A percentile compares a stretch with the other conserved stretches of the same genome.
These are phyloP conservation scores for Nycteola revayana DNA, from an alignment of 2,888 invertebrate genomes.

Conservation along the genomic window DNA sequence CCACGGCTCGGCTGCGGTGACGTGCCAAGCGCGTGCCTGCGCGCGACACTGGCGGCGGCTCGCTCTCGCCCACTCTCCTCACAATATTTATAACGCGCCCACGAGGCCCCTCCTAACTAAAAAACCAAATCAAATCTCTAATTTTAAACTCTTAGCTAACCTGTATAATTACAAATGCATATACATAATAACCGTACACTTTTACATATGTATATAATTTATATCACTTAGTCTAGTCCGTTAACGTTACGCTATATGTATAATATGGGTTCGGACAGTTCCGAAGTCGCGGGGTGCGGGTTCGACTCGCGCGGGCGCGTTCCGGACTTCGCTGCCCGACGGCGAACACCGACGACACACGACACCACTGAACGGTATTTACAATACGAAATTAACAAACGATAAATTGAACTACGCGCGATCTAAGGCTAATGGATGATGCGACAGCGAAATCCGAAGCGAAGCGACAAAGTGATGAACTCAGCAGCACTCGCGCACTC, in stretches of 20 bases:
- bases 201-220: constrained; percentile 71
- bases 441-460: constrained; percentile 49
- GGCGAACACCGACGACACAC: constrained; percentile 37
- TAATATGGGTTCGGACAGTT: constrained; percentile 27
- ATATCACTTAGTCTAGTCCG: constrained; percentile 40
- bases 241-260: constrained; percentile 37
- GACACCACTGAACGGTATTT: constrained; percentile 40
- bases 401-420: constrained; percentile 51
- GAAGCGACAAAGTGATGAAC: constrained; percentile 40
- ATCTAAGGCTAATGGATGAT: constrained; percentile 40
- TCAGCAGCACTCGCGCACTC: constrained; percentile 16
- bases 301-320: constrained; percentile 21
- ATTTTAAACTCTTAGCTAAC: constrained; percentile 64
- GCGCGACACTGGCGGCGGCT: constrained; percentile 14
- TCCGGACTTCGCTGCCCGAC: constrained; percentile 40
- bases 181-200: constrained; percentile 73
- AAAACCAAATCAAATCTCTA: constrained; percentile 70
- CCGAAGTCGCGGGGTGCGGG: constrained; percentile 29
- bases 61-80: constrained; percentile 12
- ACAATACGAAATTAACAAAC: constrained; percentile 37
- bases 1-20: constrained; percentile 23
- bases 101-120: constrained; percentile 48
- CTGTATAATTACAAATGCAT: constrained; percentile 80
- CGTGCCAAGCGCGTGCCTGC: too few species aligned
- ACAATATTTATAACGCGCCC: constrained; percentile 43